Base-by-base conservation (phyloP, 1,140 invertebrate genomes). In the Megalopta genalis region DNA sequence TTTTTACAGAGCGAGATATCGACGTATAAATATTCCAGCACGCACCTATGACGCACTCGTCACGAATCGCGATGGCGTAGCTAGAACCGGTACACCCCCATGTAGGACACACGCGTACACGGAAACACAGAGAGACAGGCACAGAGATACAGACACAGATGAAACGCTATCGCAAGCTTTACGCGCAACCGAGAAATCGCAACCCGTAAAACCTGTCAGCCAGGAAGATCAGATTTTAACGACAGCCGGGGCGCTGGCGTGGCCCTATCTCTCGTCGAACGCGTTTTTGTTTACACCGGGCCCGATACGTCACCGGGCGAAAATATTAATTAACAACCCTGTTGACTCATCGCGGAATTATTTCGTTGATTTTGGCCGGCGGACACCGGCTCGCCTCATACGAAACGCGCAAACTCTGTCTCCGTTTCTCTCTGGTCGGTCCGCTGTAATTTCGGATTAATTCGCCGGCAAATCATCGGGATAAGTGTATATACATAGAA, bases 161-260 rank as follows among this genome's bases (percentile, higher is more conserved):
- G 14, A 9, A n/a, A n/a, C n/a, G 39, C 9, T 62, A 66, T 68
- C 59, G 21, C 37, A 23, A 25, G 37, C 39, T 78, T 78, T 57
- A 72, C 76, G 62, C 49, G 16, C 46, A 72, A 57, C 46, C 68
- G 60, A 65, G 76, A 27, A 57, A 64, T 72, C 69, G 32, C 1
- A 21, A 1, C 37, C 32, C 59, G 23, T 83, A 82, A 84, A 84
- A 83, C 52, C 66, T 67, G 71, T 62, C 66, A 71, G 60, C 49
- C 69, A 5, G 77, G 59, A 75, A 80, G 70, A 79, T 71, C 66
- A 63, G 73, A 70, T 70, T 80, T 80, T 84, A 83, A 84, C 71
- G 57, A 80, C 39, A 10, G 32, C 46, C n/a, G 49, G 14, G 4
- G 14, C 5, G 49, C 14, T 21, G 18, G 49, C 16, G 49, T 10